These are phyloP conservation scores for Bombus impatiens DNA, from an alignment of 1,140 invertebrate species.

Conservation along the genomic window DNA sequence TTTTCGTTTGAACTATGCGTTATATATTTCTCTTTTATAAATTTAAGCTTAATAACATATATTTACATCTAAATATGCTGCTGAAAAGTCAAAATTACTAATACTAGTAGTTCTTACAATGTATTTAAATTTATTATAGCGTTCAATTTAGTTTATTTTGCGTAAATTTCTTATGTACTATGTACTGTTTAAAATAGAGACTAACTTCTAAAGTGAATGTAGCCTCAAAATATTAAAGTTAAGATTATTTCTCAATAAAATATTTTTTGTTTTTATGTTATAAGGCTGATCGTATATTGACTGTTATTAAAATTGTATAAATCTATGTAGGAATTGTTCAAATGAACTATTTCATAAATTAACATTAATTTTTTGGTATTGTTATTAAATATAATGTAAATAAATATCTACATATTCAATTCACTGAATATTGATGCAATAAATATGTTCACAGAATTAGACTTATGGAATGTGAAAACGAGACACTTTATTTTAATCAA, in stretches of 20 bases:
- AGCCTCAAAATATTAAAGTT: constrained; percentile 48
- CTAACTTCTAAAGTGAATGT: constrained; percentile 9
- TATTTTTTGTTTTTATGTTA: constrained; percentile 18
- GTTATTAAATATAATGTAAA: constrained; percentile 30
- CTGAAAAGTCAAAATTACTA: constrained; percentile 29
- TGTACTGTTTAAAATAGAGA: constrained; percentile 15
- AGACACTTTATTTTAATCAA: constrained; percentile 42
- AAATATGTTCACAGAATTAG: constrained; percentile 45
- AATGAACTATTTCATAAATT: constrained; percentile 23
- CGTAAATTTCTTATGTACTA: constrained; percentile 8
- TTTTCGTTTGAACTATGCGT: constrained; percentile 32
- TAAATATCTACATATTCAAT: constrained; percentile 19
- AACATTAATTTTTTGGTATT: constrained; percentile 16
- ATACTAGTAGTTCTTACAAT: constrained; percentile 12
- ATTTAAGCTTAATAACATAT: constrained; percentile 37
- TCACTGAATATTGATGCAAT: constrained; percentile 29
- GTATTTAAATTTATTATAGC: constrained; percentile 25
- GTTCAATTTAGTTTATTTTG: constrained; percentile 8
- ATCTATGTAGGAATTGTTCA: constrained; percentile 2
- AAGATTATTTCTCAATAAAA: constrained; percentile 33
- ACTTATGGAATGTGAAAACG: constrained; percentile 49
- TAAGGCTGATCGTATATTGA: constrained; percentile 52
- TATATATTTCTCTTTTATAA: constrained; percentile 31
- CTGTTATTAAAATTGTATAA: constrained; percentile 29
- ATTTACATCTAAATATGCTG: constrained; percentile 37